Evolutionary conservation across 2,797 vertebrate species (phyloP).

Genomic region (Rousettus madagascariensis): DNA sequence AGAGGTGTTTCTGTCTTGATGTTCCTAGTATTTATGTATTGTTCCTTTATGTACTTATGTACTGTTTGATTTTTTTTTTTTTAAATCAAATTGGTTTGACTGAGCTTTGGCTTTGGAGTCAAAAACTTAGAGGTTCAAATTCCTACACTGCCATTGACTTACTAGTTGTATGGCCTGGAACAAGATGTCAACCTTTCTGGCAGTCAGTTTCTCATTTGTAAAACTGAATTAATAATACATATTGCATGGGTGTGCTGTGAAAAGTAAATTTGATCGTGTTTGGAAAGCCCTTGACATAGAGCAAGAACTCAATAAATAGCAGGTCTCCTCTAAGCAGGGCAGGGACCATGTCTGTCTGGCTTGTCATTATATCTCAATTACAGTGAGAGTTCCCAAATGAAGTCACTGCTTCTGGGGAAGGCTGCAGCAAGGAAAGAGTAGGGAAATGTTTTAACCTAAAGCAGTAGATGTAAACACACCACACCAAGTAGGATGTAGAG

Average conservation of each 20-base stretch:
- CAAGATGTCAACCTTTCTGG: slow-evolving; percentile 20
- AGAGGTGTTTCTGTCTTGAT: not conserved
- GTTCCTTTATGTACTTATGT: not conserved
- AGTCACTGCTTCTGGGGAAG: not conserved
- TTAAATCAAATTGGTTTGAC: not conserved
- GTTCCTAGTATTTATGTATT: not conserved
- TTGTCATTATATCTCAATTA: not conserved
- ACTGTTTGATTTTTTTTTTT: not conserved
- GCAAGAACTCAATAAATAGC: not conserved
- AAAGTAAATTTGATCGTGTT: not conserved
- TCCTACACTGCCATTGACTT: not conserved
- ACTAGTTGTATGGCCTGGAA: not conserved
- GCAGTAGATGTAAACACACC: not conserved
- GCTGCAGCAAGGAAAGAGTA: not conserved
- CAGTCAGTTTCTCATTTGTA: not conserved
- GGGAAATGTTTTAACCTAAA: not conserved
- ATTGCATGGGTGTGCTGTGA: not conserved
- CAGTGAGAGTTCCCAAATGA: not conserved
- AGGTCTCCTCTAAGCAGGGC: not conserved
- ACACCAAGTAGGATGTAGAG: not conserved
- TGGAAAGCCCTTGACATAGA: not conserved
- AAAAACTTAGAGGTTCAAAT: not conserved
- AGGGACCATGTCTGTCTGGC: not conserved
- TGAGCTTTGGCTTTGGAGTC: not conserved
- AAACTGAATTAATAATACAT: not conserved